A percentile compares a stretch with the other conserved stretches of the same genome.
phyloP scores from a whole-genome alignment of 1,140 invertebrate genomes.

The Halictus rubicundus region DNA sequence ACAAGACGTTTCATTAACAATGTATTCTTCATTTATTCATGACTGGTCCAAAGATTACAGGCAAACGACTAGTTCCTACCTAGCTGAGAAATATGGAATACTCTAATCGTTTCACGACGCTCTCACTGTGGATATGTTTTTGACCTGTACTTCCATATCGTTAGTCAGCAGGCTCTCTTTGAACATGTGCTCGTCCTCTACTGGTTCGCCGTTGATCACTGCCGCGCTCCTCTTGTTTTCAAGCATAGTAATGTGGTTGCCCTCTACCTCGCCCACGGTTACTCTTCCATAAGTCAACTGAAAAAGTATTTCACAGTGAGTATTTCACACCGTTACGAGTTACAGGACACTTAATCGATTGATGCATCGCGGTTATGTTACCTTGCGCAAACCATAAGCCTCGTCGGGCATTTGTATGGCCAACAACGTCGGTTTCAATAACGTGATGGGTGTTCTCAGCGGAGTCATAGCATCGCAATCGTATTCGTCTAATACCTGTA shows the following conservation, averaged over 20 bases:
- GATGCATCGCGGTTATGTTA: slow-evolving; percentile 46
- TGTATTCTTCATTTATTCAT: slow-evolving; percentile 18
- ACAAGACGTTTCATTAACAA: slow-evolving; percentile 13
- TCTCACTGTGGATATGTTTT: too few relatives aligned
- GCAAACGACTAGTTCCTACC: neutral
- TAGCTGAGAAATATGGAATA: neutral
- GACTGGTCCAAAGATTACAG: neutral
- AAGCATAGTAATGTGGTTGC: slow-evolving; percentile 87
- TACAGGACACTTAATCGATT: too few relatives aligned
- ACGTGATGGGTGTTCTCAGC: slow-evolving; percentile 82
- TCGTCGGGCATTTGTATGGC: slow-evolving; percentile 80
- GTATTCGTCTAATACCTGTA: slow-evolving; percentile 81
- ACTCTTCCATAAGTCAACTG: slow-evolving; percentile 71
- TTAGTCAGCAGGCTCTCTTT: slow-evolving; percentile 54
- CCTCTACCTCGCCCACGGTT: slow-evolving; percentile 72
- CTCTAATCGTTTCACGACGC: neutral
- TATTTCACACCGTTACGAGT: too few relatives aligned
- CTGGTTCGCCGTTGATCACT: slow-evolving; percentile 82
- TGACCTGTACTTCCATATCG: neutral
- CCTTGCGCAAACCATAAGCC: slow-evolving; percentile 83
- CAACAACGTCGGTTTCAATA: slow-evolving; percentile 84
- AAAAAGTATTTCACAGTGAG: slow-evolving; percentile 25
- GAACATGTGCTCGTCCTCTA: slow-evolving; percentile 69
- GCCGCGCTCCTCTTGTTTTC: slow-evolving; percentile 84
- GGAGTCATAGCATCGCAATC: slow-evolving; percentile 69